Base-by-base conservation (phyloP, 1,140 invertebrate genomes). In the Euura saliciscinereae region DNA sequence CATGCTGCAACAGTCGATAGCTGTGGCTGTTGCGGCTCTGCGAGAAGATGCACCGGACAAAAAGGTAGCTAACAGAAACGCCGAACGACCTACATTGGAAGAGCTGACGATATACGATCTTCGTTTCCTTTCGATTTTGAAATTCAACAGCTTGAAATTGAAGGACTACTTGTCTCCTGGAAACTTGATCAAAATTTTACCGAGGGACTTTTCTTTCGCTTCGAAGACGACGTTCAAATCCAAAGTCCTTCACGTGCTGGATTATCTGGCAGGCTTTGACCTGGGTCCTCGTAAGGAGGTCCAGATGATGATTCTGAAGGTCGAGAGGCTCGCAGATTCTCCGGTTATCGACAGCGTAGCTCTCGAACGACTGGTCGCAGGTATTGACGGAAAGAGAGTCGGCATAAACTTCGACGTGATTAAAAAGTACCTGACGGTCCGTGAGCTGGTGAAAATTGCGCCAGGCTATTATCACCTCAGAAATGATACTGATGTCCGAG, bases 231-330 rank as follows among this genome's bases (percentile, higher is more conserved):
- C 46, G 2, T 75, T 70, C 44, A 76, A 76, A 67, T 45, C 13
- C n/a, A 75, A 75, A 70, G 7, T 13, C 42, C 13, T 67, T 7
- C 67, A 72, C 42, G 72, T 75, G 42, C 44, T 76, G 10, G 65
- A 68, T 3, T 42, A 69, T 3, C 13, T 76, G 7, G 43, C 72
- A 8, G 59, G 46, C 44, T 28, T 44, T 6, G 8, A 67, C 10
- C 65, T 43, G 11, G 68, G 70, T 4, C 0, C 73, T 44, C 44
- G 68, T n/a, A 46, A 13, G 10, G 74, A 76, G 66, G 6, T 75
- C 11, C 28, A 72, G 13, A 8, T 8, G 13, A 44, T 76, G 51
- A 2, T 68, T 3, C 74, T 10, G 13, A 42, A 69, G 13, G 71
- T 73, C 13, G n/a, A 73, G 44, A 11, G 2, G 43, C 68, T 72